Evolutionary conservation across 2,113 vertebrate species (phyloP).

Genomic region (Pachyramphus minor): DNA sequence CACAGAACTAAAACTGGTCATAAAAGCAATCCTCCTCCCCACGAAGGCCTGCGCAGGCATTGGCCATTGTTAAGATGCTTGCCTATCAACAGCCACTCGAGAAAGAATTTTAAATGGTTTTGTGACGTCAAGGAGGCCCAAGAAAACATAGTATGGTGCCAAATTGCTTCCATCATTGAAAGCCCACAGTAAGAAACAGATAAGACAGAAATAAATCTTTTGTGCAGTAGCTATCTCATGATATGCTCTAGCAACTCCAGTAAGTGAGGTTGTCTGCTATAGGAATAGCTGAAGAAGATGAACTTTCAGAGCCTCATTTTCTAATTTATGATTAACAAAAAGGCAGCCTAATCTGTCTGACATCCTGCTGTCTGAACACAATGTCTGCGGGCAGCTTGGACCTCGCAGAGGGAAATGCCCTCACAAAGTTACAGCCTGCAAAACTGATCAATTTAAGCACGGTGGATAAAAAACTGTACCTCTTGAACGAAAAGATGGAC

Average conservation of each 20-base stretch:
- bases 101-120: slow-evolving; percentile 80
- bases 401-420: slow-evolving; percentile 27
- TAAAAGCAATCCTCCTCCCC: neutral
- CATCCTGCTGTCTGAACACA: slow-evolving; percentile 54
- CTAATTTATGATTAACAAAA: slow-evolving; percentile 50
- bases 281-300: slow-evolving; percentile 14
- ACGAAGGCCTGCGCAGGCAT: neutral
- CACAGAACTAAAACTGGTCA: neutral
- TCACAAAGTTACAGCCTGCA: slow-evolving; percentile 22
- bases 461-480: slow-evolving; percentile 78
- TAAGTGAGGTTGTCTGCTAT: neutral
- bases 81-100: slow-evolving; percentile 80
- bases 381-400: slow-evolving; percentile 75
- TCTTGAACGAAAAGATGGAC: slow-evolving; percentile 81
- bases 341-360: slow-evolving; percentile 33
- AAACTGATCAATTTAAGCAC: slow-evolving; percentile 58
- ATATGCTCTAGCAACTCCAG: neutral
- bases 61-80: slow-evolving; percentile 72
- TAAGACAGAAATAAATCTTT: slow-evolving; percentile 54
- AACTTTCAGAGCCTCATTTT: neutral
- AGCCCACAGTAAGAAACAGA: slow-evolving; percentile 49
- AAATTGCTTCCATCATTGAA: slow-evolving; percentile 58
- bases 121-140: slow-evolving; percentile 78
- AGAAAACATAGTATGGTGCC: slow-evolving; percentile 67
- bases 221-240: slow-evolving; percentile 18